Conservation (phyloP, 2,888 invertebrate species). For the Pseudolycoriella hygida region DNA sequence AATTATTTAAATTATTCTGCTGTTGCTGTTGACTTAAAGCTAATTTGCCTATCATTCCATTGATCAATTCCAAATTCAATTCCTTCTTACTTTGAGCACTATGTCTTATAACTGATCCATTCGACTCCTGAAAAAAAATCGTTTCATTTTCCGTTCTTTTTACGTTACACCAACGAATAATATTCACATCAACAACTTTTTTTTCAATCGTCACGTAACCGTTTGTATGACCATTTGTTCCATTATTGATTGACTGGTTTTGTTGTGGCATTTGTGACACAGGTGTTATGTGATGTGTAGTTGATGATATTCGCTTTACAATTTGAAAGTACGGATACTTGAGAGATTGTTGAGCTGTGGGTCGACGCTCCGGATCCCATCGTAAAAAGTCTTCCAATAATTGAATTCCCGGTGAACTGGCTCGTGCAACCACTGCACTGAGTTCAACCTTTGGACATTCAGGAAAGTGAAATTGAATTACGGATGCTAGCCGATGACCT, state of each 20-base stretch:
- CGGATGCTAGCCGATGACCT: conserved; percentile 78
- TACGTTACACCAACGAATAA: too few relatives aligned
- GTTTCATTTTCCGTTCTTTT: too few relatives aligned
- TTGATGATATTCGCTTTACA: conserved; percentile 23
- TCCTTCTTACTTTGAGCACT: too few relatives aligned
- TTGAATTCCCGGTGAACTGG: conserved; percentile 62
- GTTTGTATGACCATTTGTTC: conserved; percentile 8
- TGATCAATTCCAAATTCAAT: too few relatives aligned
- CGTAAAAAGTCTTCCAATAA: conserved; percentile 71
- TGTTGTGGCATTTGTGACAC: neutral
- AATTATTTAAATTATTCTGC: neutral
- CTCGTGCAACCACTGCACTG: conserved; percentile 62
- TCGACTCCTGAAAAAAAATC: too few relatives aligned
- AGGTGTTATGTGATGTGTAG: conserved; percentile 2
- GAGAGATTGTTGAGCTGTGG: conserved; percentile 77
- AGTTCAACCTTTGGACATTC: conserved; percentile 68
- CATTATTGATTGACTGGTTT: neutral
- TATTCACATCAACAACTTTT: too few relatives aligned
- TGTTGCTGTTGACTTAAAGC: neutral
- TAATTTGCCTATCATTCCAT: neutral
- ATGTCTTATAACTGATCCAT: too few relatives aligned
- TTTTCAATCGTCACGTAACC: too few relatives aligned
- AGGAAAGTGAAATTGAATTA: conserved; percentile 93
- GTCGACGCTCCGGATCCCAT: conserved; percentile 86
- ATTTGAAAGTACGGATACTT: conserved; percentile 39